Evolutionary conservation across 2,113 vertebrate species (phyloP).

Genomic region (Gymnocephalus cernua): DNA sequence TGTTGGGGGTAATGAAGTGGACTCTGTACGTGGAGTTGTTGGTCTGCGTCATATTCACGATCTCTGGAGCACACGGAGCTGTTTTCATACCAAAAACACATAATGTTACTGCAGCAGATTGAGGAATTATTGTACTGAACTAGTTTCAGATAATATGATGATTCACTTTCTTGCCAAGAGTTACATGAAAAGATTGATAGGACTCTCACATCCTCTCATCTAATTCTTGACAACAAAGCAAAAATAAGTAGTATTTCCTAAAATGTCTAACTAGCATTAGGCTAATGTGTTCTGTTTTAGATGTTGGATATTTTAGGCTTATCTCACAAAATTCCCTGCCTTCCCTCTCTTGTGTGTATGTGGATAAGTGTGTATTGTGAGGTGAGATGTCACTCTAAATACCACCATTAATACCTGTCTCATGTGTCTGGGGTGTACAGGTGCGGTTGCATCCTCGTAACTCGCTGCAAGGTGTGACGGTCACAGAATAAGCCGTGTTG

Average conservation of each 20-base stretch:
- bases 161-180: background rate
- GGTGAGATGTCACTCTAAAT: background rate
- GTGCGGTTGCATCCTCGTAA: conserved; percentile 86
- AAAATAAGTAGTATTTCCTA: background rate
- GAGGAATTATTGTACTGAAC: background rate
- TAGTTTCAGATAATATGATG: background rate
- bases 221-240: background rate
- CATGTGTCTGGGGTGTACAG: conserved; percentile 77
- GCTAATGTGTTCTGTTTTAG: background rate
- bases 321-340: background rate
- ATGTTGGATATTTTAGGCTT: background rate
- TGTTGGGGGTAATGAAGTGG: conserved; percentile 83
- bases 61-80: conserved; percentile 94
- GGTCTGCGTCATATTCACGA: conserved; percentile 86
- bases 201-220: background rate
- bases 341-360: background rate
- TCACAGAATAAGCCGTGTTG: conserved; percentile 86
- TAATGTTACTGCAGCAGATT: background rate
- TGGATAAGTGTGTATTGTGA: background rate
- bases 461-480: conserved; percentile 89
- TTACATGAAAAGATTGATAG: background rate
- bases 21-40: conserved; percentile 80
- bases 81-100: conserved; percentile 19
- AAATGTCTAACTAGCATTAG: background rate
- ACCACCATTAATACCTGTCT: conserved; percentile 84